Evolutionary conservation across 2,888 invertebrate species (phyloP), one percentile per base, ranked within the genome.

Genomic region (Aphidoletes aphidimyza): DNA sequence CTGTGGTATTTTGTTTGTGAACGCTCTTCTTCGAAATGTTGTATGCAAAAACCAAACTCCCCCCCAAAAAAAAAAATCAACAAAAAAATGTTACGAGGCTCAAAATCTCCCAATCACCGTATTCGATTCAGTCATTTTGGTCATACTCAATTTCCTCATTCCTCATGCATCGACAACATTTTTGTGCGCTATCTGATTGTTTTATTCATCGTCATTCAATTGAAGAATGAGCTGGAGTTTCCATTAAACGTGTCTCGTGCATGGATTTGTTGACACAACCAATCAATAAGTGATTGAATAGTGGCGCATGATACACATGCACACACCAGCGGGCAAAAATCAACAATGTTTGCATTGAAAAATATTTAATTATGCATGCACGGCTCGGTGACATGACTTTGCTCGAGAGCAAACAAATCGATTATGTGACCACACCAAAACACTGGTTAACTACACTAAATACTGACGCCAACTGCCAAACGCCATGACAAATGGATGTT

Each of bases 281-380:
- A 69, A 69, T 69, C 69, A 69, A 69, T 69, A 34, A 69, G 69
- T 69, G 69, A 69, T 69, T 69, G 69, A 69, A 69, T 34, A 69
- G 69, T 69, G 69, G 69, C 69, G 69, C 69, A 69, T 69, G 69
- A 69, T 69, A 69, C n/a, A 69, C 14, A n/a, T n/a, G n/a, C n/a
- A n/a, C n/a, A n/a, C n/a, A n/a, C n/a, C n/a, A n/a, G 14, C 42
- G 14, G 69, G 34, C 69, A 69, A 69, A 69, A 69, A 69, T 30
- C 69, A 69, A 69, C 69, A 69, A 14, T 30, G 30, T 69, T 69
- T 54, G 26, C 30, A 14, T 17, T 14, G 26, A 30, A 69, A 69
- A 2, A 69, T 30, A 30, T 69, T 69, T 69, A 69, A 69, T 69
- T 69, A 69, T 69, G 69, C 69, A 69, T 69, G 69, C 69, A 69